phyloP scores from a whole-genome alignment of 2,888 invertebrate genomes.

The Arctia plantaginis region DNA sequence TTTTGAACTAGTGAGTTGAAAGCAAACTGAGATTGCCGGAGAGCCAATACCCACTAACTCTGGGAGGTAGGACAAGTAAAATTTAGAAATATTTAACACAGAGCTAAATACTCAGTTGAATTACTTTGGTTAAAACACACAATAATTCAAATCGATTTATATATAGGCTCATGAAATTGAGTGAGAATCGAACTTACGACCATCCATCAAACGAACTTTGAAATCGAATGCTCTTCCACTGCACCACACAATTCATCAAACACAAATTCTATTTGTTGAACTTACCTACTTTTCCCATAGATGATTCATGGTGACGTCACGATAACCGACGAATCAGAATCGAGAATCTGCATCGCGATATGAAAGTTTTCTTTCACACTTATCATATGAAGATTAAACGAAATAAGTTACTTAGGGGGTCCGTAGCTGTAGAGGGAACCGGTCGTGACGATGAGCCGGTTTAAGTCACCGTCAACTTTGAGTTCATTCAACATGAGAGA shows the following conservation, averaged over 20 bases:
- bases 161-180: neutral
- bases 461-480: neutral
- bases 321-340: constrained; percentile 31
- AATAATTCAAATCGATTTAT: neutral
- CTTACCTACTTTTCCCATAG: neutral
- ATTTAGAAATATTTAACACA: no score
- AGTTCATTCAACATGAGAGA: neutral
- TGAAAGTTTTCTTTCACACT: constrained; percentile 54
- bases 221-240: neutral
- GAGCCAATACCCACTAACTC: no score
- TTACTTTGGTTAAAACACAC: neutral
- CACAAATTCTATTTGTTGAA: neutral
- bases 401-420: fast-evolving
- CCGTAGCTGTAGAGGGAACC: neutral
- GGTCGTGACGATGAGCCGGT: neutral
- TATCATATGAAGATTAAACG: neutral
- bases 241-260: neutral
- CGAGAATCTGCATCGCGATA: constrained; percentile 60
- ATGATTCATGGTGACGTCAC: constrained; percentile 34
- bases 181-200: neutral
- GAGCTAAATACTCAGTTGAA: no score
- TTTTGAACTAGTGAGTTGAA: no score
- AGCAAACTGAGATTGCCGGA: no score
- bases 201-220: neutral
- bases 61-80: no score